Percentiles rank a stretch among this genome's conserved stretches.
Conservation (phyloP, 2,797 vertebrate genomes). For the Carduelis carduelis region DNA sequence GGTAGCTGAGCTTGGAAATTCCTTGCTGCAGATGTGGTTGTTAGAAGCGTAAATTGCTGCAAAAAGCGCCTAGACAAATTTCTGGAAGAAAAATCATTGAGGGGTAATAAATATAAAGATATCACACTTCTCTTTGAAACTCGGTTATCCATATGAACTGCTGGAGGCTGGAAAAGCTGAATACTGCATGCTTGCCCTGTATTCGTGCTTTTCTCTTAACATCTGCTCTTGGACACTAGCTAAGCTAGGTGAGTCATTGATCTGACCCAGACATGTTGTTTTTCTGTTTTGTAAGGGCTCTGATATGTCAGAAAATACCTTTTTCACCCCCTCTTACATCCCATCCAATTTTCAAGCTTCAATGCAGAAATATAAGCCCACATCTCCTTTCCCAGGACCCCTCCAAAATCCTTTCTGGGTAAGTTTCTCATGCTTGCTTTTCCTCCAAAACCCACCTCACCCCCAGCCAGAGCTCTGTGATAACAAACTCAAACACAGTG, state of each 20-base stretch:
- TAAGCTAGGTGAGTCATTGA: background rate
- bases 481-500: background rate
- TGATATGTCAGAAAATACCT: background rate
- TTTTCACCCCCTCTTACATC: background rate
- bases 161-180: background rate
- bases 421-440: background rate
- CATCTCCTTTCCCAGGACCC: background rate
- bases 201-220: background rate
- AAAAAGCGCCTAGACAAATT: background rate
- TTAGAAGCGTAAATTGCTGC: background rate
- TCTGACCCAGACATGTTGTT: background rate
- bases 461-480: background rate
- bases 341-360: background rate
- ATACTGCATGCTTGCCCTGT: background rate
- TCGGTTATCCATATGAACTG: background rate
- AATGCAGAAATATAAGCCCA: background rate
- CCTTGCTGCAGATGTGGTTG: background rate
- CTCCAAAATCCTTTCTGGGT: background rate
- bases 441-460: background rate
- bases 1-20: constrained; percentile 17
- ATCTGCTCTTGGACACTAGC: background rate
- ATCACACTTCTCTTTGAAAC: background rate
- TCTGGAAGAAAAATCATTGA: background rate
- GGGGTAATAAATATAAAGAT: background rate
- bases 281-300: background rate